phyloP scores from a whole-genome alignment of 2,113 vertebrate genomes.

The Anthoscopus minutus region DNA sequence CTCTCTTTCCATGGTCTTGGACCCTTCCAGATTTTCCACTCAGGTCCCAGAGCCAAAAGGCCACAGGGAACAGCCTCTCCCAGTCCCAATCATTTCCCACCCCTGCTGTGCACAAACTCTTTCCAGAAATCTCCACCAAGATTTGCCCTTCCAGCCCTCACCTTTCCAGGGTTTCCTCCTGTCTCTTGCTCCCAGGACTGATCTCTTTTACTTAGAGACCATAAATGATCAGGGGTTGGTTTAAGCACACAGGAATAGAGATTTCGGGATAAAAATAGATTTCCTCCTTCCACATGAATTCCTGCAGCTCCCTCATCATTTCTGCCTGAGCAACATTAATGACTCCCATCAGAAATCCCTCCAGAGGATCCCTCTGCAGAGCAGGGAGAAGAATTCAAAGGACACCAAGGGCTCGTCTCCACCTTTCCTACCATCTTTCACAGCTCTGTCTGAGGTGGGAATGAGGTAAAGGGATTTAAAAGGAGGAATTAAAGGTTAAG shows the following conservation, averaged over 20 bases:
- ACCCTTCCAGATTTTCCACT: background rate
- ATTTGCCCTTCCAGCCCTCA: background rate
- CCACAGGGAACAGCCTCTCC: background rate
- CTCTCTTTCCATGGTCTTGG: background rate
- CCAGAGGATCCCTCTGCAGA: background rate
- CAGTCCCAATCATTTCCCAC: background rate
- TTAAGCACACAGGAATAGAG: background rate
- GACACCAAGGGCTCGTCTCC: background rate
- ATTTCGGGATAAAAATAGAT: constrained; percentile 10
- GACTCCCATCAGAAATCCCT: background rate
- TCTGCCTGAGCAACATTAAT: background rate
- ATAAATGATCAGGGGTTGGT: background rate
- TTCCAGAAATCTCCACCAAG: background rate
- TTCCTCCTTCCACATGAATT: background rate
- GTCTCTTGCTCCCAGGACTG: background rate
- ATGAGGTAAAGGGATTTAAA: background rate
- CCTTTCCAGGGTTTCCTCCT: background rate
- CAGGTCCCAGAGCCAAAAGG: background rate
- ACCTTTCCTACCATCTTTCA: background rate
- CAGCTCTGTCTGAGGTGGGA: background rate
- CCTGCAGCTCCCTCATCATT: background rate
- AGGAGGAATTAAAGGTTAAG: background rate
- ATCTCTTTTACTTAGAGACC: background rate
- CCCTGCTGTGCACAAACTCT: background rate
- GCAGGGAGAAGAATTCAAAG: background rate